phyloP scores from a whole-genome alignment of 2,888 invertebrate genomes.

The Himalopsyche japonica region DNA sequence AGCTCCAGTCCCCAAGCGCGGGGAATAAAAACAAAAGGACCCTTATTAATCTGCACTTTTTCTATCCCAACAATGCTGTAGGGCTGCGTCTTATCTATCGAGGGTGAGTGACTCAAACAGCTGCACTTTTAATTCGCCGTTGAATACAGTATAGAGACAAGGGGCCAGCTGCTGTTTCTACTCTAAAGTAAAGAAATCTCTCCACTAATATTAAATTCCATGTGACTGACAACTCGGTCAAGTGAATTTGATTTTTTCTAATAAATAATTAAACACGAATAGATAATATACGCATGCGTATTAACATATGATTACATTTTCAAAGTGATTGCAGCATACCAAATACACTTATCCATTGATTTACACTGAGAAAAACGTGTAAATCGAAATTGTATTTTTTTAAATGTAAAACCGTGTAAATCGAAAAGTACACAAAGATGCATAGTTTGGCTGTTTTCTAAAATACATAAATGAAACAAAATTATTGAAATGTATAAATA shows the following conservation, averaged over 20 bases:
- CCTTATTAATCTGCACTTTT: slow-evolving; percentile 35
- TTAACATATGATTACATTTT: too few relatives aligned
- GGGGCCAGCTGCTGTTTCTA: slow-evolving; percentile 11
- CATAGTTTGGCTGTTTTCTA: too few relatives aligned
- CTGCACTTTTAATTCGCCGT: slow-evolving; percentile 19
- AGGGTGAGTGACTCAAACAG: slow-evolving; percentile 33
- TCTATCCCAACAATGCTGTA: not conserved
- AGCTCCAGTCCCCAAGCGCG: not conserved
- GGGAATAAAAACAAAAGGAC: slow-evolving; percentile 31
- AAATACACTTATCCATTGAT: too few relatives aligned
- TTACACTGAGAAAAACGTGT: too few relatives aligned
- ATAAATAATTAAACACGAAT: too few relatives aligned
- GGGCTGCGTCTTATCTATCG: slow-evolving; percentile 35
- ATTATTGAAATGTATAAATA: too few relatives aligned
- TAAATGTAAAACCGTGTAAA: too few relatives aligned
- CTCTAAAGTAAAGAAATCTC: not conserved
- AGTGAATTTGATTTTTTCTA: not conserved
- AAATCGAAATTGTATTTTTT: too few relatives aligned
- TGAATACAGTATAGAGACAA: slow-evolving; percentile 6
- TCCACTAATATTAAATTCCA: not conserved
- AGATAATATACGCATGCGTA: too few relatives aligned
- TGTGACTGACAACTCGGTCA: not conserved
- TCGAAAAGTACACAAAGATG: too few relatives aligned
- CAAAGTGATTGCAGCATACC: too few relatives aligned
- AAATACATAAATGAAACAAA: too few relatives aligned